Percentiles rank a stretch among this genome's conserved stretches.
phyloP scores from a whole-genome alignment of 1,140 invertebrate genomes.

The Drosophila seguyi region DNA sequence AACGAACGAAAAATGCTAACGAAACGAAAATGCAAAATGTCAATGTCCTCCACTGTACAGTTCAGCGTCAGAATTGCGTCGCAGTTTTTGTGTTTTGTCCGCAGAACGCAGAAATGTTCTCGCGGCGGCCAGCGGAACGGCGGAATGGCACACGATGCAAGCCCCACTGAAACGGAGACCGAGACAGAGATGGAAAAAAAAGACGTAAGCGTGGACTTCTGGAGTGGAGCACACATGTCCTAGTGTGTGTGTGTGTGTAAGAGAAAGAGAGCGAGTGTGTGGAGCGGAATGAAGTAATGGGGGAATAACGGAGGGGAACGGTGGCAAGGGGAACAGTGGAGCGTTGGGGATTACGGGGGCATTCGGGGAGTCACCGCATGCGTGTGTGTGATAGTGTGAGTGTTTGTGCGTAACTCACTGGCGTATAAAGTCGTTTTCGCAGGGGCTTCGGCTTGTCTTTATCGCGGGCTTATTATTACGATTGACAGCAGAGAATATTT shows the following conservation, averaged over 20 bases:
- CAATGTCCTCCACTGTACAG: slow-evolving; percentile 84
- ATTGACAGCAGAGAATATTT: not conserved
- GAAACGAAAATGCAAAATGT: slow-evolving; percentile 85
- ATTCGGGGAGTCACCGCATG: slow-evolving; percentile 9
- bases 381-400: not conserved
- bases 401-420: slow-evolving; percentile 3
- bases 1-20: slow-evolving; percentile 81
- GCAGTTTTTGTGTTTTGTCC: slow-evolving; percentile 80
- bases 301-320: slow-evolving; percentile 1
- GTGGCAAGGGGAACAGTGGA: not conserved
- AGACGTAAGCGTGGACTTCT: slow-evolving; percentile 55
- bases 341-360: slow-evolving; percentile 16
- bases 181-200: slow-evolving; percentile 1
- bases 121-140: slow-evolving; percentile 45
- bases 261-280: slow-evolving; percentile 19
- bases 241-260: slow-evolving; percentile 7
- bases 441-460: slow-evolving; percentile 14
- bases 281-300: slow-evolving; percentile 34
- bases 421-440: slow-evolving; percentile 9
- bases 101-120: slow-evolving; percentile 59
- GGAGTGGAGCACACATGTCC: slow-evolving; percentile 15
- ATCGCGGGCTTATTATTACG: slow-evolving; percentile 2
- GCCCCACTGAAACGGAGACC: slow-evolving; percentile 7
- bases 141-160: slow-evolving; percentile 58
- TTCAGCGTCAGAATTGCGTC: slow-evolving; percentile 81